A percentile compares a stretch with the other conserved stretches of the same genome.
Conservation (phyloP, 2,113 vertebrate species). For the Hymenochirus boettgeri region DNA sequence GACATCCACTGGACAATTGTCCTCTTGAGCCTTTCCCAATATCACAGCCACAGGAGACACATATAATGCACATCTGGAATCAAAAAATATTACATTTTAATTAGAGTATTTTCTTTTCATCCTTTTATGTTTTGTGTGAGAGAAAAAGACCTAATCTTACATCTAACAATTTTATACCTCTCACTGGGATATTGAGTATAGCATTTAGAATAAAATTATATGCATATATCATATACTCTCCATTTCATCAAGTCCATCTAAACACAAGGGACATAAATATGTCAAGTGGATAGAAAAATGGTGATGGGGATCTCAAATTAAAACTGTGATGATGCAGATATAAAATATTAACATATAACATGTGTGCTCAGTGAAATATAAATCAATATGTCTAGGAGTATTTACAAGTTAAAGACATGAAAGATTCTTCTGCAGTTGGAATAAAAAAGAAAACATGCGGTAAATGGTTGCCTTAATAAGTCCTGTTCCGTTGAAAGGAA, state of each 20-base stretch:
- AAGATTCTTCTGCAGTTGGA: constrained; percentile 56
- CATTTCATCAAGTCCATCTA: background rate
- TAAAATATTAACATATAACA: constrained; percentile 1
- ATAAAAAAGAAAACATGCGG: constrained; percentile 71
- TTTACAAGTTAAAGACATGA: constrained; percentile 57
- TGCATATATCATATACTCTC: background rate
- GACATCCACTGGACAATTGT: constrained; percentile 24
- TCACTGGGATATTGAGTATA: constrained; percentile 1
- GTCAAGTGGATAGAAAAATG: background rate
- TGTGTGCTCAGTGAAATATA: background rate
- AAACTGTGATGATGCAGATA: constrained; percentile 3
- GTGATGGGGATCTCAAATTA: background rate
- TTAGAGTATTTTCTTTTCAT: constrained; percentile 5
- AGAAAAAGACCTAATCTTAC: background rate
- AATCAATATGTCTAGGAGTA: constrained; percentile 33
- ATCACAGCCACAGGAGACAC: constrained; percentile 9
- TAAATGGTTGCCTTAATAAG: constrained; percentile 84
- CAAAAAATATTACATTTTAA: constrained; percentile 18
- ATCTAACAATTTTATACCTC: background rate
- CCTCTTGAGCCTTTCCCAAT: constrained; percentile 16
- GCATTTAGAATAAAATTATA: constrained; percentile 1
- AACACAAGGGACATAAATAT: constrained; percentile 3
- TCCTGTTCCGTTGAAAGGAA: constrained; percentile 83
- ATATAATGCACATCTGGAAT: constrained; percentile 35
- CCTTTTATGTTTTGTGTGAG: constrained; percentile 17